Base-by-base conservation (phyloP, 2,888 invertebrate genomes). In the Teleiodes luculella region DNA sequence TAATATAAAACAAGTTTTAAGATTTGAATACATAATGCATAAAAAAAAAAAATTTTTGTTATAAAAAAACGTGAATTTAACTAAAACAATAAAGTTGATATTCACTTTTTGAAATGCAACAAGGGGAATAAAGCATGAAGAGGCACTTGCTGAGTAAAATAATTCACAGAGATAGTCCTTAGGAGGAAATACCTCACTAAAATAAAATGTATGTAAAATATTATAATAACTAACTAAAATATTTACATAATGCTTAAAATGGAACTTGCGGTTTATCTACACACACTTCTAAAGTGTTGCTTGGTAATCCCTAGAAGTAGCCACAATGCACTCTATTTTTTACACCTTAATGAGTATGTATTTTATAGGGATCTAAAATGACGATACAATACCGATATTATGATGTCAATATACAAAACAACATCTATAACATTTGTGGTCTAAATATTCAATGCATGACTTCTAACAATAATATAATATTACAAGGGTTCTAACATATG, bases 271-370 rank as follows among this genome's bases (percentile, higher is more conserved):
- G 68, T 71, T 72, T 86, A 82, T 81, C 80, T 86, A 86, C 81
- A 83, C 65, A 76, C 82, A 81, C 78, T 80, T 78, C 77, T 80
- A 76, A 78, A 78, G 80, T 79, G 79, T 73, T 61, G 63, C 65
- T 73, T 72, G 71, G 57, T 64, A 30, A 20, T 41, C 11, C 65
- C 69, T 74, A 74, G 60, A 70, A 64, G 72, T 77, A 80, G 80
- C 78, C 82, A 80, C 78, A 80, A 80, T 81, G 79, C 82, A 84
- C 82, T 79, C 72, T 70, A 63, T 72, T 70, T 68, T 66, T 72
- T 68, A 72, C 65, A 67, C 72, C 72, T 70, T 73, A 76, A 76
- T 79, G 80, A 84, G 83, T 84, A 83, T 78, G 72, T 69, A 69
- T 57, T 54, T 47, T 63, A 63, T 59, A 57, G 65, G 66, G 60